phyloP scores from a whole-genome alignment of 2,113 vertebrate species.

The Cavia aperea region DNA sequence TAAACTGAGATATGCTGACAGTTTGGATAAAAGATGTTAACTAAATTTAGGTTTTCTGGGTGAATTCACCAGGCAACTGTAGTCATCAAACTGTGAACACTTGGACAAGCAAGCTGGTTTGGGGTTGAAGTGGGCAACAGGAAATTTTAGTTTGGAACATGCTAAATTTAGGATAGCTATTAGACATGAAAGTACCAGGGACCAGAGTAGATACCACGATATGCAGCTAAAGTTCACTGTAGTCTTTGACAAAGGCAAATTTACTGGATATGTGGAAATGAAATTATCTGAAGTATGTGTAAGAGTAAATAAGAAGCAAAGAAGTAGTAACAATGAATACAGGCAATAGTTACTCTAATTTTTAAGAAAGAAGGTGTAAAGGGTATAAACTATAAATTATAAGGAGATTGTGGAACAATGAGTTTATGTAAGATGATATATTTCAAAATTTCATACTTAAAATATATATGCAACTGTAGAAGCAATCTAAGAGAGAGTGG shows the following conservation, averaged over 20 bases:
- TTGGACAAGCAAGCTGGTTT: not conserved
- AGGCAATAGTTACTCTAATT: not conserved
- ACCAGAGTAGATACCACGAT: not conserved
- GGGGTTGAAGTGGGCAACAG: not conserved
- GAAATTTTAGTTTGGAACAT: not conserved
- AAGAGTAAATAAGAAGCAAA: not conserved
- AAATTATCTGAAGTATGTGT: not conserved
- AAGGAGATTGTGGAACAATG: not conserved
- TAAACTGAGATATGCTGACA: not conserved
- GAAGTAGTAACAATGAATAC: not conserved
- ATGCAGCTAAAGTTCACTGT: not conserved
- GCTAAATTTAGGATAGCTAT: not conserved
- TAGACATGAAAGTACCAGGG: not conserved
- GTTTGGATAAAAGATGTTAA: not conserved
- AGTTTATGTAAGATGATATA: not conserved
- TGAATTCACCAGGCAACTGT: not conserved
- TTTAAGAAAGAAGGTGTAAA: not conserved
- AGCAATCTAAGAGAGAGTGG: not conserved
- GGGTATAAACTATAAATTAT: not conserved
- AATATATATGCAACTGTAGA: not conserved
- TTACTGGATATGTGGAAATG: not conserved
- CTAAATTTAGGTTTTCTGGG: not conserved
- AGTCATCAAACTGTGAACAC: not conserved
- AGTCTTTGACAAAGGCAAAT: not conserved
- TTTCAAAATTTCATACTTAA: not conserved